phyloP scores from a whole-genome alignment of 2,113 vertebrate genomes.

The Solea senegalensis region DNA sequence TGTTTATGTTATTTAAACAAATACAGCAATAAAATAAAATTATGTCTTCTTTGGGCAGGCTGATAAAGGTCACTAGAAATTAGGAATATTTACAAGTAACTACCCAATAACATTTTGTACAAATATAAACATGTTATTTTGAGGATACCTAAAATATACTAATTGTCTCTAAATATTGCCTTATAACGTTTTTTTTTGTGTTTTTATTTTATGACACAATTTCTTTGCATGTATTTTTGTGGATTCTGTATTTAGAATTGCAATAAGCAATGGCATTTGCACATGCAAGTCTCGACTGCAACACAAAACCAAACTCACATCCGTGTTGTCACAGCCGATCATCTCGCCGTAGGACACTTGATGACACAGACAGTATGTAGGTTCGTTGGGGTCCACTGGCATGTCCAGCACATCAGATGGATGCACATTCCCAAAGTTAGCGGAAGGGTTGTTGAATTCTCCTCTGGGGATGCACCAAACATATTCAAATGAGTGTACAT shows the following conservation, averaged over 20 bases:
- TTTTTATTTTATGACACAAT: no score
- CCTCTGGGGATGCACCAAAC: conserved; percentile 80
- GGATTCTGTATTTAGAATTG: no score
- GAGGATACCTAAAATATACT: no score
- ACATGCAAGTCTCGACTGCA: neutral
- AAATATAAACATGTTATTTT: no score
- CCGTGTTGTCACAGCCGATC: conserved; percentile 98
- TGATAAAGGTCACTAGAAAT: neutral
- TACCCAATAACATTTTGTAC: no score
- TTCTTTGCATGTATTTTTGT: no score
- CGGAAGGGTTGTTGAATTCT: conserved; percentile 89
- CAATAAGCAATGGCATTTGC: neutral
- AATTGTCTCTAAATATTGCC: no score
- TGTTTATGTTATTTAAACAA: conserved; percentile 11
- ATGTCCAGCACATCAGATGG: conserved; percentile 98
- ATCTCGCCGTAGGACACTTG: conserved; percentile 99
- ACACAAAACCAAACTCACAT: conserved; percentile 83
- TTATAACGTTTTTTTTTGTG: no score
- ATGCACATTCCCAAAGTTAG: conserved; percentile 91
- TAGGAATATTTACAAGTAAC: neutral
- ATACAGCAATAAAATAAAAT: conserved; percentile 7
- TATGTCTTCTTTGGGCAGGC: neutral
- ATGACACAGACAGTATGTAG: conserved; percentile 98
- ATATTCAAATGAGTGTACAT: neutral
- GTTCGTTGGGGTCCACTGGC: conserved; percentile 98